Evolutionary conservation across 2,888 invertebrate species (phyloP).

Genomic region (Panzeria rudis): DNA sequence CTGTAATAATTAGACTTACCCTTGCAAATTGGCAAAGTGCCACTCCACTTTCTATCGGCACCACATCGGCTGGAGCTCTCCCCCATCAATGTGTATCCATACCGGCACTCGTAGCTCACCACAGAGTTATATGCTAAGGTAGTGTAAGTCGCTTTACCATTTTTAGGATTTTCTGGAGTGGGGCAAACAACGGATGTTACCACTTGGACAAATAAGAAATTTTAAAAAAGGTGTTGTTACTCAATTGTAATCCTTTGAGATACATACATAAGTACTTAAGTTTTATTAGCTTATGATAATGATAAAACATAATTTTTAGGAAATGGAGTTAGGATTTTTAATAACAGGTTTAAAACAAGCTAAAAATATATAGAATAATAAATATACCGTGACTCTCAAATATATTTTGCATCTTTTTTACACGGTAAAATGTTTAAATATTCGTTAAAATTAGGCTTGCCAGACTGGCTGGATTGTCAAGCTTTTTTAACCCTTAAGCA

Average conservation of each 20-base stretch:
- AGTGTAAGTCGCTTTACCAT: conserved; percentile 96
- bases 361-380: no score
- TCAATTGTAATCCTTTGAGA: neutral
- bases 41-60: conserved; percentile 97
- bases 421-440: no score
- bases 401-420: no score
- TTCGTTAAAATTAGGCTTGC: no score
- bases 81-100: conserved; percentile 95
- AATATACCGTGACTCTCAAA: no score
- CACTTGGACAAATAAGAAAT: conserved; percentile 84
- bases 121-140: conserved; percentile 97
- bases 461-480: no score
- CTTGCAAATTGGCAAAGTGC: conserved; percentile 95
- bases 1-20: conserved; percentile 87
- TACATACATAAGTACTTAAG: neutral
- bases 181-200: conserved; percentile 97
- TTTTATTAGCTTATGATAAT: no score
- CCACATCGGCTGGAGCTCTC: conserved; percentile 95
- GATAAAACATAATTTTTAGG: no score
- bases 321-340: no score
- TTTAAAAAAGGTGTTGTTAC: neutral
- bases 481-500: no score
- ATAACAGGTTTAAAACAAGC: no score
- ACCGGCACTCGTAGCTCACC: conserved; percentile 97
- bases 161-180: conserved; percentile 94